Evolutionary conservation across 2,888 invertebrate genomes (phyloP).

Genomic region (Brenthis ino): DNA sequence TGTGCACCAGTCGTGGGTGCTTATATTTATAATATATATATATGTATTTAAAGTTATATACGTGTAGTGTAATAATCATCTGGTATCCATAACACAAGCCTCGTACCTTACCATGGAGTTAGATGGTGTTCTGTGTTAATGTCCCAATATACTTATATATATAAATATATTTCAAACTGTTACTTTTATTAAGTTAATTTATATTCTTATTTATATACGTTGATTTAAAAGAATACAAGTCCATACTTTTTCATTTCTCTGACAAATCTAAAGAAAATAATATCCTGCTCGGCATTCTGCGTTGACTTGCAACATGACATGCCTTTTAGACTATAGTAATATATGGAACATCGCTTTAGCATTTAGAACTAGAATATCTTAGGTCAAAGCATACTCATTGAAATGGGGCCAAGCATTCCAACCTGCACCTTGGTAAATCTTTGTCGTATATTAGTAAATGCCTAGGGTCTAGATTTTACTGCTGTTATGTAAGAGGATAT

Average conservation of each 20-base stretch:
- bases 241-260: neutral
- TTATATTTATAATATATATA: too few relatives aligned
- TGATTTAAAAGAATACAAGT: neutral
- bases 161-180: too few relatives aligned
- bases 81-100: too few relatives aligned
- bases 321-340: constrained; percentile 24
- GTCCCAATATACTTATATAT: too few relatives aligned
- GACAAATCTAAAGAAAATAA: constrained; percentile 7
- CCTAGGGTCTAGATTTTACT: constrained; percentile 13
- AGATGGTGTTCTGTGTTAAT: too few relatives aligned
- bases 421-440: constrained; percentile 15
- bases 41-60: too few relatives aligned
- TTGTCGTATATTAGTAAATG: constrained; percentile 19
- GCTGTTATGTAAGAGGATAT: neutral
- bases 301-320: constrained; percentile 12
- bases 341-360: constrained; percentile 27
- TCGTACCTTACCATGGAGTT: too few relatives aligned
- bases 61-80: too few relatives aligned
- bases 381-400: constrained; percentile 28
- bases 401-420: constrained; percentile 31
- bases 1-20: too few relatives aligned
- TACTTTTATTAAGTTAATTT: too few relatives aligned
- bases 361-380: constrained; percentile 34
- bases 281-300: constrained; percentile 1
- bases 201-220: too few relatives aligned